Conservation (phyloP, 2,888 invertebrate genomes). For the Athalia cordata region DNA sequence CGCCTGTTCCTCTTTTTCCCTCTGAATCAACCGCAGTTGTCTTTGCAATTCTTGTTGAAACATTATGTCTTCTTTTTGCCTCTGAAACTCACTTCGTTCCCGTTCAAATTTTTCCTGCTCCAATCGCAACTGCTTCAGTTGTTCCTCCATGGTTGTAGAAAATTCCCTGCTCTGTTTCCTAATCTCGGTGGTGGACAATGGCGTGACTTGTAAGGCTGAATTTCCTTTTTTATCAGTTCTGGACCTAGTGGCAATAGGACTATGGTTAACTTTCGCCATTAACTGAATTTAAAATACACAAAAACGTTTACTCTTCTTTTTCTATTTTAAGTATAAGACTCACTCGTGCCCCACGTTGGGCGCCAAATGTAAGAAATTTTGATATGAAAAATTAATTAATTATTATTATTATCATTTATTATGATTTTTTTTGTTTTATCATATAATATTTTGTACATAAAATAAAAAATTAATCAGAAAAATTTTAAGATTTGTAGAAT, state of each 20-base stretch:
- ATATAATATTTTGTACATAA: too few relatives aligned
- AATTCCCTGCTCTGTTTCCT: neutral
- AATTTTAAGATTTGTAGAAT: too few relatives aligned
- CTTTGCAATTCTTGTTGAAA: neutral
- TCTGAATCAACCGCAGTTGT: neutral
- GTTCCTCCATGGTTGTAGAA: neutral
- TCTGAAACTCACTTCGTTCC: neutral
- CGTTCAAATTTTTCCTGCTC: neutral
- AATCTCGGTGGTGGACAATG: neutral
- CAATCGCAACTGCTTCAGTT: neutral
- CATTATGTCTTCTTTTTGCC: neutral
- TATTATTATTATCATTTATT: too few relatives aligned
- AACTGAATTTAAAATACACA: neutral
- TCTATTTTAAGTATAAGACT: neutral
- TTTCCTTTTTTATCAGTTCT: neutral
- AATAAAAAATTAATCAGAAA: too few relatives aligned
- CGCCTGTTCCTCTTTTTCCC: neutral
- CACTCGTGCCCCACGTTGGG: constrained; percentile 26
- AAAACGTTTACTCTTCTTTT: neutral
- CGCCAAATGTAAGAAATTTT: too few relatives aligned
- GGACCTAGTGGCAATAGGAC: neutral
- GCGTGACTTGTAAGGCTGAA: neutral
- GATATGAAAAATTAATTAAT: too few relatives aligned
- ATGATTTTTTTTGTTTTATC: too few relatives aligned
- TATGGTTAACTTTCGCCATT: neutral